Evolutionary conservation across 2,888 invertebrate genomes (phyloP).

Genomic region (Argyresthia goedartella): DNA sequence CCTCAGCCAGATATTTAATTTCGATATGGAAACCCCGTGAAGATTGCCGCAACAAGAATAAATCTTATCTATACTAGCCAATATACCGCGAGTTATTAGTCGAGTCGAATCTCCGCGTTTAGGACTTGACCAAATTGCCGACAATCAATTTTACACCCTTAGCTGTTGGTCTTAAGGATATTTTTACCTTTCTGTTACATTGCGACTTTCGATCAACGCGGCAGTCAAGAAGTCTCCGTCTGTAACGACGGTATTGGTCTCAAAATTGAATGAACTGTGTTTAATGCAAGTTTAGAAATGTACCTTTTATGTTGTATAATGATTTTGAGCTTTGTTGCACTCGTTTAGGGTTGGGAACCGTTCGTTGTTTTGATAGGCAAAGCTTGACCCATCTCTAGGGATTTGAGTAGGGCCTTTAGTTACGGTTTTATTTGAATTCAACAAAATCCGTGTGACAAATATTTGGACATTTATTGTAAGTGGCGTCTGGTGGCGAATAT

Average conservation of each 20-base stretch:
- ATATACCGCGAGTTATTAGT: conserved; percentile 65
- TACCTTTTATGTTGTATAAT: neutral
- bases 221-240: no score
- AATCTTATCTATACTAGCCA: conserved; percentile 56
- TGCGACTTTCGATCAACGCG: no score
- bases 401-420: conserved; percentile 52
- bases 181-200: neutral
- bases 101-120: conserved; percentile 49
- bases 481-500: conserved; percentile 55
- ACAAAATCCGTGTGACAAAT: conserved; percentile 59
- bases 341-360: neutral
- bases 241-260: neutral
- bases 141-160: conserved; percentile 17
- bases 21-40: conserved; percentile 62
- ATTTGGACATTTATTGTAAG: conserved; percentile 65
- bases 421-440: conserved; percentile 65
- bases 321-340: no score
- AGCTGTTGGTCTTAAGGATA: fast-evolving
- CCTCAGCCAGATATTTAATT: conserved; percentile 57
- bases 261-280: neutral
- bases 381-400: conserved; percentile 58
- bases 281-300: neutral
- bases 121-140: conserved; percentile 33
- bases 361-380: neutral
- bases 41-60: conserved; percentile 33